A percentile compares a stretch with the other conserved stretches of the same genome.
Evolutionary conservation across 2,113 vertebrate species (phyloP).

Genomic region (Genyomyrus donnyi): DNA sequence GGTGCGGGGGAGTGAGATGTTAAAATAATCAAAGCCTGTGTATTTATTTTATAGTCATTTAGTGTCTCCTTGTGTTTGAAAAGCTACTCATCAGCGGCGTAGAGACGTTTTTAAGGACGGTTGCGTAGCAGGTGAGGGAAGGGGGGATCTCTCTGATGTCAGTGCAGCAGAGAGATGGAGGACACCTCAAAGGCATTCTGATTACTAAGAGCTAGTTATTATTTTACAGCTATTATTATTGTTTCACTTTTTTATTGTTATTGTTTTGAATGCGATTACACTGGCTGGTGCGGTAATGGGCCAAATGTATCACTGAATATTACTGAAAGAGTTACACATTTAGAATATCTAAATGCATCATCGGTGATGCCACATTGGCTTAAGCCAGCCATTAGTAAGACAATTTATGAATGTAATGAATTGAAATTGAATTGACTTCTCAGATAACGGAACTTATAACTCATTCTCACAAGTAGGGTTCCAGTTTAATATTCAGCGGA

Average conservation of each 20-base stretch:
- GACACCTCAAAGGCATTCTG: not conserved
- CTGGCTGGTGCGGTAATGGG: not conserved
- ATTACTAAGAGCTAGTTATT: not conserved
- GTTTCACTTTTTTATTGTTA: not conserved
- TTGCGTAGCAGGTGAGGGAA: not conserved
- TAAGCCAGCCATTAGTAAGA: slow-evolving; percentile 9
- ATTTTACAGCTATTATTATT: not conserved
- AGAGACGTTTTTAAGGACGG: not conserved
- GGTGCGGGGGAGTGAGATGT: not conserved
- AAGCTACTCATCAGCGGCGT: not conserved
- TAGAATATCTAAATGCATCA: not conserved
- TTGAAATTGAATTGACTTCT: slow-evolving; percentile 3
- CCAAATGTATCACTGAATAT: not conserved
- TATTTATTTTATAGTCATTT: slow-evolving; percentile 5
- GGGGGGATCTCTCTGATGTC: not conserved
- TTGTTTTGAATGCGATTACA: not conserved
- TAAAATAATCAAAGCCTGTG: not conserved
- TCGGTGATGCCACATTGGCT: not conserved
- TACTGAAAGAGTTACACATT: not conserved
- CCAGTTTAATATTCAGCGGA: not conserved
- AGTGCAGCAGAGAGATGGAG: not conserved
- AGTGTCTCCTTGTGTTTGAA: not conserved
- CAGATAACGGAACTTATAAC: not conserved
- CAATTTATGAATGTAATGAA: slow-evolving; percentile 18
- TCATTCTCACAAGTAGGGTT: not conserved